Evolutionary conservation across 2,797 vertebrate genomes (phyloP).

Genomic region (Halcyon leucocephala): DNA sequence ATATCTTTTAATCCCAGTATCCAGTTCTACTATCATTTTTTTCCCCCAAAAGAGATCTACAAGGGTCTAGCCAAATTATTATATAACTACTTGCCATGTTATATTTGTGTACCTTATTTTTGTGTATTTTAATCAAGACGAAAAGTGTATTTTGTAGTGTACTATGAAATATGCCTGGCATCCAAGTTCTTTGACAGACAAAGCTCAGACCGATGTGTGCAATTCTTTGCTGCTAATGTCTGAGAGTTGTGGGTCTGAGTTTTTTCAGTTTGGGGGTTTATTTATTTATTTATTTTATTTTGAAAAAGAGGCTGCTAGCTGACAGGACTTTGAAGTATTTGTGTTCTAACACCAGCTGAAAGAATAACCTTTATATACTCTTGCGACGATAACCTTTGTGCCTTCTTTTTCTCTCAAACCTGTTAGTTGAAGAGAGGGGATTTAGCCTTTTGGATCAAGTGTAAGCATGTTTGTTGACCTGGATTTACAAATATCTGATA

Average conservation of each 20-base stretch:
- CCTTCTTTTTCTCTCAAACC: background rate
- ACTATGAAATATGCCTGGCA: background rate
- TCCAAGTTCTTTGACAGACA: background rate
- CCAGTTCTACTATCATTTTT: background rate
- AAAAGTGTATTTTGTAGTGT: background rate
- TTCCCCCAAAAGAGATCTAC: rapidly evolving
- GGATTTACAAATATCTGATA: background rate
- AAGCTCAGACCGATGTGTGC: background rate
- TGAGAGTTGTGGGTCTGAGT: background rate
- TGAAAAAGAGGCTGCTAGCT: background rate
- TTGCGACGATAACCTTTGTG: background rate
- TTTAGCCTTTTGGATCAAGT: slow-evolving; percentile 1
- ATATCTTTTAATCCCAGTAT: background rate
- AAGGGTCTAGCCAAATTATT: background rate
- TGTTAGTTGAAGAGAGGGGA: background rate
- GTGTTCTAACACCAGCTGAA: background rate
- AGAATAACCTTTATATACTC: background rate
- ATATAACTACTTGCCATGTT: background rate
- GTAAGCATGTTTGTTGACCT: background rate
- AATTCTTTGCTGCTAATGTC: background rate
- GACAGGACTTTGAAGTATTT: background rate
- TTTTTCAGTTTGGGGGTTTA: background rate
- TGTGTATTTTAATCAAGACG: background rate
- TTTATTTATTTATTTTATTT: background rate
- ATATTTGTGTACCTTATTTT: background rate